Base-by-base conservation (phyloP, 2,113 vertebrate genomes). In the Mixornis gularis region DNA sequence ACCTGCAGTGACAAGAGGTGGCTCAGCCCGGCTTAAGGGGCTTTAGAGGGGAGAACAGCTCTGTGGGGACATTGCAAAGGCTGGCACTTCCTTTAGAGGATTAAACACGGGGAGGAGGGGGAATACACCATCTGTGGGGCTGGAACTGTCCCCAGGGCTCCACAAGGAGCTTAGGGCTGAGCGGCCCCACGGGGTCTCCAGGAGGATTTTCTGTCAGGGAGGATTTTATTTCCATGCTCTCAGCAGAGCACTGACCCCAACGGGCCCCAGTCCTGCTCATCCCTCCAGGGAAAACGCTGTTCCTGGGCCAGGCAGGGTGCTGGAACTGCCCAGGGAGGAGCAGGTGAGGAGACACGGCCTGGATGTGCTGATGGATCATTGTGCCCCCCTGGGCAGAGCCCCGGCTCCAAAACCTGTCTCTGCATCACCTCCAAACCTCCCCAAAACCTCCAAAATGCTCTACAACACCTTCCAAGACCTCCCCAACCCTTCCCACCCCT, bases 221-320 rank as follows among this genome's bases (percentile, higher is more conserved):
- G 59, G 60, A 36, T 81, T 80, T 59, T 2, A 21, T 59, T 69
- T 64, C 44, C 43, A 10, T 0, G 0, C n/a, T 52, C 46, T 46
- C 66, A 41, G 68, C 85, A 51, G 8, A 55, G 52, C 8, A 0
- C 15, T 38, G 56, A n/a, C 4, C 58, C 49, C 41, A 1, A 0
- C 2, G 0, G 48, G 14, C 16, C 24, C 18, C 29, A 1, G 1
- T 21, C 26, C 48, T 1, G 12, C 44, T 51, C 14, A 3, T 17
- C 18, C 62, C 3, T 0, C 0, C 46, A 8, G 29, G 59, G n/a
- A n/a, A 66, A 38, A 30, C 0, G 5, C 27, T 19, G 9, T 2
- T 48, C 51, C 41, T 11, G n/a, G 46, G 19, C 38, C 32, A 3
- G 1, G 1, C 26, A 22, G 66, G 34, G 25, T 8, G 27, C 2